These are phyloP conservation scores for Capitella teleta DNA, from an alignment of 1,140 invertebrate genomes.

Conservation along the genomic window DNA sequence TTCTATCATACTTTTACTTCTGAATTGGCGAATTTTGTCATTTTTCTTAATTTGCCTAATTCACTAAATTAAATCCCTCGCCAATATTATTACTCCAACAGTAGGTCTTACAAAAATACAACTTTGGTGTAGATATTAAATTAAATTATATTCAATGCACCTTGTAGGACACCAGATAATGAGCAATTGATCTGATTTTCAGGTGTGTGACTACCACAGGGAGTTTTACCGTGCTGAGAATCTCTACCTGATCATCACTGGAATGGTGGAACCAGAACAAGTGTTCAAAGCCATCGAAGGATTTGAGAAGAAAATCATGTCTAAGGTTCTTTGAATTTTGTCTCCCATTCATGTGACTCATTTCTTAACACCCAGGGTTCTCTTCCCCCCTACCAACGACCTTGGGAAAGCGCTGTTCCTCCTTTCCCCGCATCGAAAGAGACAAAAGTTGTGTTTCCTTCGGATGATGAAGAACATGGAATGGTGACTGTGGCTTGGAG, in stretches of 20 bases:
- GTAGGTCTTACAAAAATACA: too few species aligned
- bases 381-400: conserved; percentile 52
- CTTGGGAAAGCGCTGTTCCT: conserved; percentile 62
- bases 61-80: too few species aligned
- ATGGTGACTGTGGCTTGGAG: conserved; percentile 68
- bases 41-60: too few species aligned
- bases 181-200: too few species aligned
- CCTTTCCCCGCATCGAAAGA: conserved; percentile 48
- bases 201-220: conserved; percentile 69
- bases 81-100: too few species aligned
- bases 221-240: conserved; percentile 85
- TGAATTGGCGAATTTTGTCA: too few species aligned
- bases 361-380: conserved; percentile 40
- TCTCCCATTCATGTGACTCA: conserved; percentile 2
- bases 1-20: too few species aligned
- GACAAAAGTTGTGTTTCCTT: conserved; percentile 55
- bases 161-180: too few species aligned
- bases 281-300: conserved; percentile 61
- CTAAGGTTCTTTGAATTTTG: conserved; percentile 44
- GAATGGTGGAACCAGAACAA: conserved; percentile 62
- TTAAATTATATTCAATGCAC: too few species aligned
- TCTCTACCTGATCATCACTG: conserved; percentile 69
- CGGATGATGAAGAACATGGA: conserved; percentile 75
- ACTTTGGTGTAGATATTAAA: too few species aligned
- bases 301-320: conserved; percentile 67